Conservation (phyloP, 2,113 vertebrate species). For the Prinia subflava region DNA sequence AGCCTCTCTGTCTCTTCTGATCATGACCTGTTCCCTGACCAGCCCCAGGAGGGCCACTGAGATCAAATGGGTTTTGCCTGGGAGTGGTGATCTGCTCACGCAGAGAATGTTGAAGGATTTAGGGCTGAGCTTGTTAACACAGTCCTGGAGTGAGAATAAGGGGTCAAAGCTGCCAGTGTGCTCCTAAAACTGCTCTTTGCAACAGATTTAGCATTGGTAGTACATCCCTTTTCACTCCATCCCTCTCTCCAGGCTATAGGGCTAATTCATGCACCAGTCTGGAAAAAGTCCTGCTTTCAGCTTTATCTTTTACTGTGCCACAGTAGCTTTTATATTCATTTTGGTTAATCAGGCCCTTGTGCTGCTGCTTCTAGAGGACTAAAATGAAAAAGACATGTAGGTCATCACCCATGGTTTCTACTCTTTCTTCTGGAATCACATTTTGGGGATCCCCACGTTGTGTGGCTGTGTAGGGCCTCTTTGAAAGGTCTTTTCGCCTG, state of each 20-base stretch:
- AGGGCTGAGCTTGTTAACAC: not conserved
- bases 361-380: not conserved
- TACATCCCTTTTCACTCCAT: not conserved
- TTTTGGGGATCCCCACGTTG: rapidly evolving
- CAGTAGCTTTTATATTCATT: not conserved
- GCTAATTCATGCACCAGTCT: not conserved
- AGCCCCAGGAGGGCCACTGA: not conserved
- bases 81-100: not conserved
- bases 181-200: not conserved
- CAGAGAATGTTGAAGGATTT: not conserved
- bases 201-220: not conserved
- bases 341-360: not conserved
- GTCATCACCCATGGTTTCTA: not conserved
- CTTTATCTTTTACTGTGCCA: not conserved
- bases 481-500: not conserved
- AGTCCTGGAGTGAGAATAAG: not conserved
- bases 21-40: not conserved
- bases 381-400: not conserved
- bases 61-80: not conserved
- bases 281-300: not conserved
- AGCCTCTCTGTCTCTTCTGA: not conserved
- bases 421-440: not conserved
- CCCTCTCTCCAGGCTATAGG: not conserved
- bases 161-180: not conserved
- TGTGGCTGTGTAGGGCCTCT: not conserved